Evolutionary conservation across 2,113 vertebrate genomes (phyloP), one percentile per base, ranked within the genome.

Genomic region (Gymnogyps californianus): DNA sequence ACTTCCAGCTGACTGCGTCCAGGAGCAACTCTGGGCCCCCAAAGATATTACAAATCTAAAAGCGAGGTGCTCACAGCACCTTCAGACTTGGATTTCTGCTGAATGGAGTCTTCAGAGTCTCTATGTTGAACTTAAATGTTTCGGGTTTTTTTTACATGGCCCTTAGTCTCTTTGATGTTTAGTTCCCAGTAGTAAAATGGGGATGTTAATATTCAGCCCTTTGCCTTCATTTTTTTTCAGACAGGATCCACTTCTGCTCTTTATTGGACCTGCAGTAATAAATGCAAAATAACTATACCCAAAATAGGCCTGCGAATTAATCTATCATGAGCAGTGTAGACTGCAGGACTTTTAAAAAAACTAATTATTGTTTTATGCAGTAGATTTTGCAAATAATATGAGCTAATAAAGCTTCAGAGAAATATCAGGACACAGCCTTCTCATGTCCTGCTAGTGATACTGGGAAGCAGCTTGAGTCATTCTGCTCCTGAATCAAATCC

Each of bases 341-440:
- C 69, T 78, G 40, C 54, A 82, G 15, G 28, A 91, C 20, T 79
- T 77, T 62, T 69, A 3, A 36, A 59, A 59, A 67, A 77, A 15
- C 3, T 64, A 89, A 93, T 89, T 89, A 83, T 47, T 87, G 64
- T 80, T 95, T 89, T 94, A 86, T 80, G 67, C 47, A 66, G 46
- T 62, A 55, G 26, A 52, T 83, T 95, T 97, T 91, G 51, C 72
- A 70, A 95, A 79, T 86, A 88, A 65, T 74, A 83, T 72, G 75
- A 62, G n/a, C 38, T 80, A 79, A 83, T 76, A 66, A 82, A 83
- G 15, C 40, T 88, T 70, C 62, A 95, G 82, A 92, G 62, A 86
- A 96, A 86, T 61, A 76, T 34, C 87, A 90, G 51, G 75, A 80
- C 62, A 72, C 28, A 83, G 36, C 16, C 1, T 58, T 79, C 88